Evolutionary conservation across 2,797 vertebrate genomes (phyloP).

Genomic region (Argya squamiceps): DNA sequence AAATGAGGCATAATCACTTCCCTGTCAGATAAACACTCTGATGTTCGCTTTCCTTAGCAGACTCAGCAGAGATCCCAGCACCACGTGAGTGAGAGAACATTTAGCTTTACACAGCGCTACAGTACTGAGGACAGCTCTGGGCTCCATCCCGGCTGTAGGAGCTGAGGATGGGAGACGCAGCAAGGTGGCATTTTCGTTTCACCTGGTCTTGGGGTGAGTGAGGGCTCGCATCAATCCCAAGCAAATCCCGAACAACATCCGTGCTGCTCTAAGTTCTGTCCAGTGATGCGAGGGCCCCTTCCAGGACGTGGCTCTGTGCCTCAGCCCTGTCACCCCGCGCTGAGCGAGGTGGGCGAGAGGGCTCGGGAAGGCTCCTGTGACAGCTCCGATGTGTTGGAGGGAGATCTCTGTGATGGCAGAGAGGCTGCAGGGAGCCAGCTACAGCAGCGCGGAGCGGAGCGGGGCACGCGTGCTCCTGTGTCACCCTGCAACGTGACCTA

Average conservation of each 20-base stretch:
- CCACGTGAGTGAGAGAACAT: neutral
- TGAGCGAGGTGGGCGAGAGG: neutral
- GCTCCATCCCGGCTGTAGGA: neutral
- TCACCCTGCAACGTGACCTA: neutral
- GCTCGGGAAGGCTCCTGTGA: neutral
- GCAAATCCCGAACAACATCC: neutral
- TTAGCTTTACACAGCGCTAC: neutral
- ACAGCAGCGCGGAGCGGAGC: neutral
- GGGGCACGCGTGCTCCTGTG: neutral
- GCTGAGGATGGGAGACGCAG: neutral
- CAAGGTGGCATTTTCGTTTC: neutral
- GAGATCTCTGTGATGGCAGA: neutral
- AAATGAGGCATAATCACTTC: neutral
- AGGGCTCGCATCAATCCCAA: neutral
- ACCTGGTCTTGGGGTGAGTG: neutral
- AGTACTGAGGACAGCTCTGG: neutral
- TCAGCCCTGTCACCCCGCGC: neutral
- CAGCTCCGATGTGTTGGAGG: neutral
- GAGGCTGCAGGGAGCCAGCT: neutral
- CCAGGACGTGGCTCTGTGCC: rapidly evolving
- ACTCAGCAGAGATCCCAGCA: neutral
- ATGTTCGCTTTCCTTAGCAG: neutral
- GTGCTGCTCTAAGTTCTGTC: neutral
- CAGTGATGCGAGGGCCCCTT: rapidly evolving
- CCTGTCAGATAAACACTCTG: neutral